A percentile compares a stretch with the other conserved stretches of the same genome.
phyloP scores from a whole-genome alignment of 2,888 invertebrate genomes.

The Periphyllus acericola region DNA sequence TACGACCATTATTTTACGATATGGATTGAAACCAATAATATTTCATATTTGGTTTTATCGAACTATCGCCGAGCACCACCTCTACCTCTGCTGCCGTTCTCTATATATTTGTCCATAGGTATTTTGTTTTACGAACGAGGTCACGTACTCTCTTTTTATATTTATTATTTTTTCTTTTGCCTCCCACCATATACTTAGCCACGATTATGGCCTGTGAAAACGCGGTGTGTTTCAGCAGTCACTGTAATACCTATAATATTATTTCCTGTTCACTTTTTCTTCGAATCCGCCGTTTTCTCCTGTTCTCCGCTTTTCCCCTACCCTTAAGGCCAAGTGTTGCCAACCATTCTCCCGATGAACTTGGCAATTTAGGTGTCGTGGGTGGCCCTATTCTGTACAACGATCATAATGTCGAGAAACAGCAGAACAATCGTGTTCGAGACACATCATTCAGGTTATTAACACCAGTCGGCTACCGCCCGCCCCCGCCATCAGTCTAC shows the following conservation, averaged over 20 bases:
- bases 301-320: conserved; percentile 15
- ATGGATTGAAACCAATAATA: background rate
- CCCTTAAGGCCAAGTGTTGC: background rate
- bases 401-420: background rate
- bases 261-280: background rate
- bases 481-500: conserved; percentile 21
- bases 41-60: conserved; percentile 10
- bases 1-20: background rate
- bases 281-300: conserved; percentile 21
- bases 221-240: background rate
- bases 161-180: conserved; percentile 18
- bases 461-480: conserved; percentile 35
- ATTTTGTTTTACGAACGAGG: conserved; percentile 47
- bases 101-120: background rate
- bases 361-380: conserved; percentile 13
- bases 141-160: conserved; percentile 45
- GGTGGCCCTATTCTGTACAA: conserved; percentile 19
- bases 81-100: background rate
- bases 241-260: conserved; percentile 3
- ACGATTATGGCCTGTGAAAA: conserved; percentile 14
- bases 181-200: background rate
- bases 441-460: conserved; percentile 52
- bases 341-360: conserved; percentile 4
- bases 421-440: conserved; percentile 17
- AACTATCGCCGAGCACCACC: background rate